Percentiles rank a stretch among this genome's conserved stretches.
phyloP scores from a whole-genome alignment of 2,797 vertebrate genomes.

The Capromys pilorides region DNA sequence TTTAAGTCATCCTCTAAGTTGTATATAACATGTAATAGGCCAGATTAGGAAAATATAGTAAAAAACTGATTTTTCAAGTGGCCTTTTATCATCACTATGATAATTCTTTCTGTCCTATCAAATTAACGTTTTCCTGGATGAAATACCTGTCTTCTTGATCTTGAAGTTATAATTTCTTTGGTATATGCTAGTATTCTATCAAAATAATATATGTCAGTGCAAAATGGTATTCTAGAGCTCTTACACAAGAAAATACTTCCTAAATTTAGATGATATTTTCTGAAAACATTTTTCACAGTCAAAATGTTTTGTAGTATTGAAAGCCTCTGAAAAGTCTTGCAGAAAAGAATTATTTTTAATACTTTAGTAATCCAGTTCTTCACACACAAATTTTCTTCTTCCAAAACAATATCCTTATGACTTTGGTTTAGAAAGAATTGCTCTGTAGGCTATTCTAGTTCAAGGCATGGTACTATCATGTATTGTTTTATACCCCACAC shows the following conservation, averaged over 20 bases:
- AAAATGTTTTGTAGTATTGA: background rate
- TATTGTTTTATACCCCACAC: background rate
- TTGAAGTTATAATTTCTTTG: background rate
- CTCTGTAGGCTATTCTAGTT: background rate
- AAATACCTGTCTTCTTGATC: background rate
- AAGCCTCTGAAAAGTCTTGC: background rate
- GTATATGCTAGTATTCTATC: background rate
- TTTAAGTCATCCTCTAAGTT: background rate
- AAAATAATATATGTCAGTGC: background rate
- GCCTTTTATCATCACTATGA: background rate
- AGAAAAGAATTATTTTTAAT: background rate
- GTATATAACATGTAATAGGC: background rate
- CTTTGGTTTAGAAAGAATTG: background rate
- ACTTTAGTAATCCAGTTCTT: background rate
- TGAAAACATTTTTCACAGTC: background rate
- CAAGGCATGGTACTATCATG: background rate
- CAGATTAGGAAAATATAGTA: background rate
- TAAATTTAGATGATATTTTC: conserved; percentile 19
- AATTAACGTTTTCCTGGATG: background rate
- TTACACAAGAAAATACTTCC: conserved; percentile 12
- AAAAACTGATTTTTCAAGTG: conserved; percentile 26
- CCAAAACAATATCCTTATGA: background rate
- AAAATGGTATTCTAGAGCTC: background rate
- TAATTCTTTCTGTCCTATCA: conserved; percentile 34
- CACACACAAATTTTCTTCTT: background rate